phyloP scores from a whole-genome alignment of 2,888 invertebrate genomes.

The Gari tellinella region DNA sequence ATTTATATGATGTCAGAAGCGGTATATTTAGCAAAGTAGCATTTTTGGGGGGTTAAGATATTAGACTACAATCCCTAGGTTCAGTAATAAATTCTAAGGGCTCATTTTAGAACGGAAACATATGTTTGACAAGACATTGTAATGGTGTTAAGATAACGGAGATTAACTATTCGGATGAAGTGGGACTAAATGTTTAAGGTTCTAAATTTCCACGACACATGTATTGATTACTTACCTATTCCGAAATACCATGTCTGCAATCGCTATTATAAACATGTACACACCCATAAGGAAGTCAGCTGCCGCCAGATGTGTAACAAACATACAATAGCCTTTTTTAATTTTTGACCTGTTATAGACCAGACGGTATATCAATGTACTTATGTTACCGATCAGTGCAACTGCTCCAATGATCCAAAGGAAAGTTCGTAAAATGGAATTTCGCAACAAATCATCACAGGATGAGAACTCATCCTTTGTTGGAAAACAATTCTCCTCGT shows the following conservation, averaged over 20 bases:
- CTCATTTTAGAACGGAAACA: constrained; percentile 86
- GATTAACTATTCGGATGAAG: too few species aligned
- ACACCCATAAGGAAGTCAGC: constrained; percentile 70
- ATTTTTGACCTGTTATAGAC: constrained; percentile 62
- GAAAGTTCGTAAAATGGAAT: constrained; percentile 44
- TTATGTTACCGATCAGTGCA: too few species aligned
- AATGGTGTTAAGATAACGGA: constrained; percentile 88
- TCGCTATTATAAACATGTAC: constrained; percentile 63
- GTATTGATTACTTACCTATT: too few species aligned
- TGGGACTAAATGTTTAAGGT: too few species aligned
- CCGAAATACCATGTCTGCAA: constrained; percentile 61
- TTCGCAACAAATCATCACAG: constrained; percentile 64
- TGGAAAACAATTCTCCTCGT: constrained; percentile 47
- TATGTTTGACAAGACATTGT: constrained; percentile 88
- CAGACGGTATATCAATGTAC: too few species aligned
- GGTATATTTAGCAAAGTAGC: too few species aligned
- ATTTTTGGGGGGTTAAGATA: too few species aligned
- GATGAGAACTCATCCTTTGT: constrained; percentile 65
- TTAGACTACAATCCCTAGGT: constrained; percentile 72
- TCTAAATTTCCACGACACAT: too few species aligned
- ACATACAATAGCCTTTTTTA: constrained; percentile 46
- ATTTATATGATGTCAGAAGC: too few species aligned
- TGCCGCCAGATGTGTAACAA: constrained; percentile 59
- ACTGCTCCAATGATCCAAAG: too few species aligned
- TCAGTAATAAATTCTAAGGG: too few species aligned